A percentile compares a stretch with the other conserved stretches of the same genome.
Evolutionary conservation across 2,113 vertebrate species (phyloP).

Genomic region (Bubo blakistoni): DNA sequence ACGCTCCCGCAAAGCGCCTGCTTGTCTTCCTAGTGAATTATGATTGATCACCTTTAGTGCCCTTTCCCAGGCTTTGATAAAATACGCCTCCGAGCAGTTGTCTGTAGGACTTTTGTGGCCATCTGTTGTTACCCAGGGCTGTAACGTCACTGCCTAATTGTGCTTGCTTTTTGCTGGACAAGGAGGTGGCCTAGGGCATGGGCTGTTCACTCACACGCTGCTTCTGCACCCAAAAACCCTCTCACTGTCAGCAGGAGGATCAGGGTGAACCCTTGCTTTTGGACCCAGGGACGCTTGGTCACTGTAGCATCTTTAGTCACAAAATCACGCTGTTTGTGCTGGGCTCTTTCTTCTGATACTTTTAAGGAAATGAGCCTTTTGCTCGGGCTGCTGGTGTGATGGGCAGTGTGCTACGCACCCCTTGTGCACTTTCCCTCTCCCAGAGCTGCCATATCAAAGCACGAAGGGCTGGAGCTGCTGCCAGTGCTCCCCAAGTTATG

Average conservation of each 20-base stretch:
- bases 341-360: background rate
- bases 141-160: background rate
- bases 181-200: background rate
- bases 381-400: background rate
- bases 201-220: accelerated
- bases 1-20: background rate
- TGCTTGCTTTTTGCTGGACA: background rate
- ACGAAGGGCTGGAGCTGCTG: background rate
- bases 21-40: background rate
- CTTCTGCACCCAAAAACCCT: background rate
- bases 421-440: background rate
- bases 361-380: background rate
- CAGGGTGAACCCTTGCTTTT: background rate
- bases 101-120: background rate
- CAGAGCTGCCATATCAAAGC: background rate
- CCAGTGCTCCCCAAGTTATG: background rate
- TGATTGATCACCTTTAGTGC: background rate
- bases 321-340: background rate
- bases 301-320: background rate
- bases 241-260: background rate
- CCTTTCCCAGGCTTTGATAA: slow-evolving; percentile 10
- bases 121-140: background rate
- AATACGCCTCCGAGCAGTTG: background rate
- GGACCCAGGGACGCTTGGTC: too few relatives aligned
- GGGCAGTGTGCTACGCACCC: background rate